Evolutionary conservation across 2,797 vertebrate genomes (phyloP).

Genomic region (Sebastes flavidus): DNA sequence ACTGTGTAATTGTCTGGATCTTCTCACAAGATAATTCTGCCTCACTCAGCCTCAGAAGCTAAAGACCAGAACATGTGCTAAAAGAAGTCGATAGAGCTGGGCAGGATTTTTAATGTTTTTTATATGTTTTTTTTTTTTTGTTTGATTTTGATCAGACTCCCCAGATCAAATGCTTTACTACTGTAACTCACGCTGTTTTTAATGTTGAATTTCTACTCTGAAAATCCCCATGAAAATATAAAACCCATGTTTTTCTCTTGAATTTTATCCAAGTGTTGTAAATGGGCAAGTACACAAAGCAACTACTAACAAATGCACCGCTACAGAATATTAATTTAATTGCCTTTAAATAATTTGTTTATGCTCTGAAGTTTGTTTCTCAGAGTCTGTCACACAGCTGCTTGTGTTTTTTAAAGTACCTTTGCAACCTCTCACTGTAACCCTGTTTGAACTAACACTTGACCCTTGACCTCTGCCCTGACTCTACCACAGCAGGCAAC

Average conservation of each 20-base stretch:
- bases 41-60: conserved; percentile 47
- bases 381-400: not conserved
- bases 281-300: not conserved
- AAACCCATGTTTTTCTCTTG: not conserved
- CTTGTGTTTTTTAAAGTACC: not conserved
- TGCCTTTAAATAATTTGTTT: not conserved
- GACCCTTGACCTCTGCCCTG: conserved; percentile 24
- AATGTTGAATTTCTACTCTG: conserved; percentile 8
- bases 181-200: not conserved
- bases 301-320: not conserved
- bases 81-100: not conserved
- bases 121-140: not conserved
- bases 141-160: conserved; percentile 25
- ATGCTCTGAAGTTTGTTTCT: not conserved
- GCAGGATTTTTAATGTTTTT: not conserved
- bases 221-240: conserved; percentile 4
- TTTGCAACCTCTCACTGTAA: not conserved
- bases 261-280: not conserved
- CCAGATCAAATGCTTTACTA: conserved; percentile 16
- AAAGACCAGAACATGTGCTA: conserved; percentile 15
- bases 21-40: conserved; percentile 70
- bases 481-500: conserved; percentile 85
- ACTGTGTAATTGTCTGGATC: conserved; percentile 74
- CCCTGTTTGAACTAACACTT: not conserved
- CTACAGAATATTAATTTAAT: not conserved